A percentile compares a stretch with the other conserved stretches of the same genome.
These are phyloP conservation scores for Drosophila erecta DNA, from an alignment of 1,140 invertebrate species.

Conservation along the genomic window DNA sequence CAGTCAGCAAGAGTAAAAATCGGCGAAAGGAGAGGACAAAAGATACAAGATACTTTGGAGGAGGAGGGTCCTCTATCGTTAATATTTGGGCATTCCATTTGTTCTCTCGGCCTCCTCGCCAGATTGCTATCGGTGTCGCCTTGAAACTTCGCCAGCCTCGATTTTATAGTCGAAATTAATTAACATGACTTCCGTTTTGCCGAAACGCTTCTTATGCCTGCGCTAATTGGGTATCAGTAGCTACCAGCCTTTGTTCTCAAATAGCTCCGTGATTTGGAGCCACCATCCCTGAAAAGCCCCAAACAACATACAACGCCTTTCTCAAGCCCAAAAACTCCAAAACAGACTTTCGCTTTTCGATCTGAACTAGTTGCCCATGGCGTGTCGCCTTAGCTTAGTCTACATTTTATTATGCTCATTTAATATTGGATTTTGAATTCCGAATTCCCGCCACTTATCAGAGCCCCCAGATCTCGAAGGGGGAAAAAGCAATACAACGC, in stretches of 20 bases:
- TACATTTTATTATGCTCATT: constrained; percentile 29
- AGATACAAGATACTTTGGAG: constrained; percentile 55
- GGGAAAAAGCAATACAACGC: constrained; percentile 44
- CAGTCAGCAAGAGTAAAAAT: constrained; percentile 22
- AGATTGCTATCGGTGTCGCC: constrained; percentile 60
- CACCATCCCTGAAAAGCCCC: neutral
- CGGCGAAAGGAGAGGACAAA: constrained; percentile 17
- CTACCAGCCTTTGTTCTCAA: constrained; percentile 5
- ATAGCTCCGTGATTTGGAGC: neutral
- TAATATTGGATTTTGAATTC: constrained; percentile 42
- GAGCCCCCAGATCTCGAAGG: constrained; percentile 36
- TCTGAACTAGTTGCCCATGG: constrained; percentile 40
- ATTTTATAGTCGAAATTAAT: constrained; percentile 66
- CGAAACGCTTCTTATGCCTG: constrained; percentile 53
- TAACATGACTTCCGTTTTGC: constrained; percentile 75
- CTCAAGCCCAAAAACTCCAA: neutral
- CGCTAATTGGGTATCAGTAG: constrained; percentile 61
- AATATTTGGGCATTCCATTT: constrained; percentile 70
- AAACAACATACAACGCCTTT: neutral
- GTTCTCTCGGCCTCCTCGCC: constrained; percentile 48
- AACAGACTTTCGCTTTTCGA: constrained; percentile 51
- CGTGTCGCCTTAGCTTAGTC: constrained; percentile 24
- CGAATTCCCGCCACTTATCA: constrained; percentile 52
- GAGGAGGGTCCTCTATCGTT: constrained; percentile 67
- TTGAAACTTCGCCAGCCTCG: constrained; percentile 28